Conservation (phyloP, 2,113 vertebrate genomes). For the Chunga burmeisteri region DNA sequence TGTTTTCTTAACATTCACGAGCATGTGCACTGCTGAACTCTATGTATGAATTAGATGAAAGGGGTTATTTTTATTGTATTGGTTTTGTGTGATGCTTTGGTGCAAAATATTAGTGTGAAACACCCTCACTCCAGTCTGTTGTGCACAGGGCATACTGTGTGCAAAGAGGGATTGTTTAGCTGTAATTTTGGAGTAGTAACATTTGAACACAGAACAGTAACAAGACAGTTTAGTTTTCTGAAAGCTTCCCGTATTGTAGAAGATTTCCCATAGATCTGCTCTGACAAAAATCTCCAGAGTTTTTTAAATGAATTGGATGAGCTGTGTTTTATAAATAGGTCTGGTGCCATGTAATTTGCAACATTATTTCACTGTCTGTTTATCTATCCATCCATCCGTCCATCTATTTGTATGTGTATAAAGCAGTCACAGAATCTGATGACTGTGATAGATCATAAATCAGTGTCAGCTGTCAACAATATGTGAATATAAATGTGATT, state of each 20-base stretch:
- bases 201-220: neutral
- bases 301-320: constrained; percentile 42
- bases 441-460: constrained; percentile 70
- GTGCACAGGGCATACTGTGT: neutral
- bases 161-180: neutral
- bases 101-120: neutral
- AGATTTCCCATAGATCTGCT: neutral
- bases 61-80: neutral
- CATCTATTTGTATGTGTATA: constrained; percentile 28
- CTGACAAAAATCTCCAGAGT: constrained; percentile 9
- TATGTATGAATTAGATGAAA: neutral
- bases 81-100: neutral
- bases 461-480: constrained; percentile 62
- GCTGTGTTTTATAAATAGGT: constrained; percentile 38
- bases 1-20: neutral
- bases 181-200: neutral
- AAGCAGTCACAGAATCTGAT: constrained; percentile 64
- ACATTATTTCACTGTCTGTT: constrained; percentile 66
- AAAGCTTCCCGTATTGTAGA: neutral
- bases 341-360: constrained; percentile 47
- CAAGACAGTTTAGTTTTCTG: neutral
- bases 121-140: neutral
- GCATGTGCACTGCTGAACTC: neutral
- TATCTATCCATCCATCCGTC: constrained; percentile 42
- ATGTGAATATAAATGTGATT: constrained; percentile 74